Percentiles rank a stretch among this genome's conserved stretches.
Conservation (phyloP, 1,140 invertebrate genomes). For the Trichonephila clavipes region DNA sequence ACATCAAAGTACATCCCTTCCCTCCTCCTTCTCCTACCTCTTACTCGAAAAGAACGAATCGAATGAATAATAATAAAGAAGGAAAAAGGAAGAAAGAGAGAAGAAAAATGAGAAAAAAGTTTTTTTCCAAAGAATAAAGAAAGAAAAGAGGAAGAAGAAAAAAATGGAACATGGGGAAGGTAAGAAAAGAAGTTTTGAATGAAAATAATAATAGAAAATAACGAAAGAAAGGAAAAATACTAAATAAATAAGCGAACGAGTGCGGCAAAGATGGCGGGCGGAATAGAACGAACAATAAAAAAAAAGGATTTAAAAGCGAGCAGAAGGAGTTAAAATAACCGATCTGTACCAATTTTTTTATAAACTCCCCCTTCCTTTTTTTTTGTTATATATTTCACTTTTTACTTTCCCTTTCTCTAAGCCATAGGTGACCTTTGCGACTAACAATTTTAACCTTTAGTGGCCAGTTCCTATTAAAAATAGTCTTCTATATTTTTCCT, state of each 20-base stretch:
- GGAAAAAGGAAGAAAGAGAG: neutral
- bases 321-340: slow-evolving; percentile 12
- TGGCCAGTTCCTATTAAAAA: neutral
- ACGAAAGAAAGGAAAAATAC: neutral
- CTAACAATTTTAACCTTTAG: neutral
- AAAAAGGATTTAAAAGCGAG: slow-evolving; percentile 18
- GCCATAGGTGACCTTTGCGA: slow-evolving; percentile 14
- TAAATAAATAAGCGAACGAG: slow-evolving; percentile 40
- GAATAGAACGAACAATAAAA: neutral
- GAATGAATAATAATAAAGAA: slow-evolving; percentile 32
- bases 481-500: neutral
- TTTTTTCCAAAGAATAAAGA: neutral
- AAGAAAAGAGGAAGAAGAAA: neutral
- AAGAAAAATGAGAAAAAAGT: neutral
- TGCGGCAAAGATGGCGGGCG: slow-evolving; percentile 11
- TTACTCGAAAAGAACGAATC: neutral
- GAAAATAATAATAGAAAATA: slow-evolving; percentile 19
- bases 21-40: neutral
- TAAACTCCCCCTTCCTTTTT: neutral
- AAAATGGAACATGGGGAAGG: neutral
- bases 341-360: neutral
- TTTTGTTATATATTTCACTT: neutral
- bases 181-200: neutral
- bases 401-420: slow-evolving; percentile 1
- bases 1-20: slow-evolving; percentile 24